phyloP scores from a whole-genome alignment of 2,797 vertebrate genomes.

The Acipenser transmontanus region DNA sequence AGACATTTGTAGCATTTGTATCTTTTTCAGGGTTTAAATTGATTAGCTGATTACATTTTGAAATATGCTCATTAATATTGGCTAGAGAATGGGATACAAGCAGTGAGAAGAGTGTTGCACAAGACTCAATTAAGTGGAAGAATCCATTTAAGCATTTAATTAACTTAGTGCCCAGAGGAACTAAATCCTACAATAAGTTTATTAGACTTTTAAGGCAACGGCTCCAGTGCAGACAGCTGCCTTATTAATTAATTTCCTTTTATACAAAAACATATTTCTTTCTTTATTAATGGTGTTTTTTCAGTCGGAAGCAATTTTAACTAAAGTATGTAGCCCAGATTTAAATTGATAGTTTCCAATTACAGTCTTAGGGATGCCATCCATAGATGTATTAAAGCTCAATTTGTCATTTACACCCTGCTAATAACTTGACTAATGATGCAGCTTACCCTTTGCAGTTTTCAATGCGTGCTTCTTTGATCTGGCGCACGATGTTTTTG shows the following conservation, averaged over 20 bases:
- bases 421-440: conserved; percentile 20
- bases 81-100: conserved; percentile 26
- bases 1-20: too few species aligned
- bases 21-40: too few species aligned
- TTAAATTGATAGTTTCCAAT: conserved; percentile 19
- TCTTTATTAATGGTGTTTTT: conserved; percentile 13
- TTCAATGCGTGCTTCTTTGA: conserved; percentile 50
- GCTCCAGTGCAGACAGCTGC: conserved; percentile 16
- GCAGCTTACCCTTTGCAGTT: conserved; percentile 60
- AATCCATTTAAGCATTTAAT: conserved; percentile 26
- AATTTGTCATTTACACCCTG: conserved; percentile 23
- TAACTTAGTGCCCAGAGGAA: conserved; percentile 22
- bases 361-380: conserved; percentile 28
- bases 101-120: conserved; percentile 5
- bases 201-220: conserved; percentile 16
- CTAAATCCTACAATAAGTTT: conserved; percentile 22
- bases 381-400: conserved; percentile 39
- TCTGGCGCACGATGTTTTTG: conserved; percentile 57
- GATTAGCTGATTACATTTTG: conserved; percentile 18
- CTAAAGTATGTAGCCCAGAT: conserved; percentile 22
- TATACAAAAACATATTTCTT: conserved; percentile 9
- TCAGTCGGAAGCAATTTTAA: conserved; percentile 1
- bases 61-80: conserved; percentile 23
- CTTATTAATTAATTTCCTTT: conserved; percentile 4
- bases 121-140: conserved; percentile 23